Evolutionary conservation across 2,113 vertebrate genomes (phyloP).

Genomic region (Phalacrocorax brasilianus): DNA sequence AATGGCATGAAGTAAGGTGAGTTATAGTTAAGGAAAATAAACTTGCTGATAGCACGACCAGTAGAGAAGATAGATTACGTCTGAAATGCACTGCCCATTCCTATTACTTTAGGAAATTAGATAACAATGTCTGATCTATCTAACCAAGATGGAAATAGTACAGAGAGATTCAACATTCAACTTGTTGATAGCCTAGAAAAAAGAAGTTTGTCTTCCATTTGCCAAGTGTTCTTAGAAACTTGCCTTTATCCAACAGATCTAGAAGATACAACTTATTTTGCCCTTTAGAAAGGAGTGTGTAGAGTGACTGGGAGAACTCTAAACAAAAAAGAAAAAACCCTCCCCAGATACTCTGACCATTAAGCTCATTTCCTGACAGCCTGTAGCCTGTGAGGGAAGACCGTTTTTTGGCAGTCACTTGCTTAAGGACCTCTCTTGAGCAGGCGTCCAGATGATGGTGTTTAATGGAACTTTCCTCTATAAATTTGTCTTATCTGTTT

Average conservation of each 20-base stretch:
- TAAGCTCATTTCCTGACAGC: background rate
- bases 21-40: background rate
- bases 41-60: background rate
- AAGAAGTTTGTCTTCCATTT: background rate
- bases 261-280: background rate
- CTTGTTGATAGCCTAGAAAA: background rate
- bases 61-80: background rate
- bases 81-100: background rate
- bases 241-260: background rate
- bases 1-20: background rate
- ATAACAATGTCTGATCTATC: background rate
- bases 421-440: background rate
- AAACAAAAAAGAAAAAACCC: background rate
- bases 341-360: background rate
- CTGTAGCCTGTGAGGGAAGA: background rate
- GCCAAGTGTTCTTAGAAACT: background rate
- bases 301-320: background rate
- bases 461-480: background rate
- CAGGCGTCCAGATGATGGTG: background rate
- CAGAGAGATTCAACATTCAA: background rate
- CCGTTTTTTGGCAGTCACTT: background rate
- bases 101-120: background rate
- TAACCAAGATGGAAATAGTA: background rate
- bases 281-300: background rate
- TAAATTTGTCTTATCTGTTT: background rate